Base-by-base conservation (phyloP, 37 sponge, comb jelly and placozoan genomes). In the Amphimedon queenslandica region DNA sequence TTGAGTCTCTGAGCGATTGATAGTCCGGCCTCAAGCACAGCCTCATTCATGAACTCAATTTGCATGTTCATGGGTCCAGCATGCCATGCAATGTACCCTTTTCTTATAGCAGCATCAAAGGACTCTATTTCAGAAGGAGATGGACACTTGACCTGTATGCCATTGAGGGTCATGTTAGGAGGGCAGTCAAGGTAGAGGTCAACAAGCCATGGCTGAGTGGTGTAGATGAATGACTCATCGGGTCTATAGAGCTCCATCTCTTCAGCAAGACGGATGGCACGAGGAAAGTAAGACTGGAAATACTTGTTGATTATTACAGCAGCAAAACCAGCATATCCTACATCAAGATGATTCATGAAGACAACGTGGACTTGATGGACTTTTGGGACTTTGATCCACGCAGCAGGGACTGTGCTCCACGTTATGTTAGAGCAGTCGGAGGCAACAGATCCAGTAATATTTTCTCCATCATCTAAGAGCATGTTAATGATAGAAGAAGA, bases 291-390 rank as follows among this genome's bases (percentile, higher is more conserved):
- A 18, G 76, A 37, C 1, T 72, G 53, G 31, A 90, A 90, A 42
- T 90, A 90, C 4, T 29, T 77, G 31, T 87, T 87, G 42, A 85
- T 4, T 29, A 85, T 75, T 38, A 79, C 69, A 33, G 57, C 67
- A 61, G 79, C 69, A 55, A 78, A 85, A 24, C 76, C 74, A 47
- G 66, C 74, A 71, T 87, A 87, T 1, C 87, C 87, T 6, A 87
- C 87, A 30, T 87, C 87, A 29, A 87, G 61, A 64, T 87, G 87
- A 35, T 87, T 87, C 87, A 87, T 87, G 73, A 87, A 87, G 16
- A 87, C 63, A 16, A 81, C 82, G 38, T 87, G 87, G 11, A 87
- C 82, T 1, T 57, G 61, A 1, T 80, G n/a, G n/a, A 80, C 63
- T 2, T 43, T 38, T 0, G 87, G 82, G 0, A 77, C 39, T 60